A percentile compares a stretch with the other conserved stretches of the same genome.
phyloP scores from a whole-genome alignment of 2,797 vertebrate species.

The Xenentodon cancila region DNA sequence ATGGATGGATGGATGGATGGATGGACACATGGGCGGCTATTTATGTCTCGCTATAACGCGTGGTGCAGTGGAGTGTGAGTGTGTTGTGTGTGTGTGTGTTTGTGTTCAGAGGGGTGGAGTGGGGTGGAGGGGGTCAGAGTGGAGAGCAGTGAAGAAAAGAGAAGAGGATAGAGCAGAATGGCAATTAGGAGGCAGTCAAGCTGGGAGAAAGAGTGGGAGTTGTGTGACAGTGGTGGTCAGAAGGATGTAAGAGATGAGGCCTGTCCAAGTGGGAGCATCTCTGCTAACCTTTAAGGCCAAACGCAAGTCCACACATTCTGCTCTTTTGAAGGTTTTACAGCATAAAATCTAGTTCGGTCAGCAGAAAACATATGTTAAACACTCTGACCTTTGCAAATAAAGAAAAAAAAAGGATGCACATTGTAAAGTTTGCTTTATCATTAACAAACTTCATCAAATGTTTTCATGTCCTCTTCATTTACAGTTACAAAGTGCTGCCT shows the following conservation, averaged over 20 bases:
- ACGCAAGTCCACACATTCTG: background rate
- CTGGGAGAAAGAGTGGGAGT: constrained; percentile 26
- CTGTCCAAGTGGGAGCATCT: background rate
- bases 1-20: constrained; percentile 28
- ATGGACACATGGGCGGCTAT: constrained; percentile 50
- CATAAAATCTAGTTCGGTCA: no score
- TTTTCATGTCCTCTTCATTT: background rate
- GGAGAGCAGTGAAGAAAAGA: background rate
- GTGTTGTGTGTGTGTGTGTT: background rate
- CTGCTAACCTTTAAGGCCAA: background rate
- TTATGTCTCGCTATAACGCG: constrained; percentile 46
- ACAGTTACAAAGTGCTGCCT: background rate
- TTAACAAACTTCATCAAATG: constrained; percentile 2
- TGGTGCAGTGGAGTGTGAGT: constrained; percentile 19
- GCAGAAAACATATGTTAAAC: no score
- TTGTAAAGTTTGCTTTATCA: background rate
- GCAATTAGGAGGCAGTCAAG: constrained; percentile 25
- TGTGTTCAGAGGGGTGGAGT: background rate
- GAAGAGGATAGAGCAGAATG: constrained; percentile 3
- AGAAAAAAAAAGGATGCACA: background rate
- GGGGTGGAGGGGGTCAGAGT: background rate
- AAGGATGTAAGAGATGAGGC: constrained; percentile 14
- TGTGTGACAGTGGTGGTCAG: constrained; percentile 8
- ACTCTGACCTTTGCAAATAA: background rate
- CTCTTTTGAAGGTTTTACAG: background rate